These are phyloP conservation scores for Microcebus ravelobensis DNA, from an alignment of 2,113 vertebrate genomes.

Conservation along the genomic window DNA sequence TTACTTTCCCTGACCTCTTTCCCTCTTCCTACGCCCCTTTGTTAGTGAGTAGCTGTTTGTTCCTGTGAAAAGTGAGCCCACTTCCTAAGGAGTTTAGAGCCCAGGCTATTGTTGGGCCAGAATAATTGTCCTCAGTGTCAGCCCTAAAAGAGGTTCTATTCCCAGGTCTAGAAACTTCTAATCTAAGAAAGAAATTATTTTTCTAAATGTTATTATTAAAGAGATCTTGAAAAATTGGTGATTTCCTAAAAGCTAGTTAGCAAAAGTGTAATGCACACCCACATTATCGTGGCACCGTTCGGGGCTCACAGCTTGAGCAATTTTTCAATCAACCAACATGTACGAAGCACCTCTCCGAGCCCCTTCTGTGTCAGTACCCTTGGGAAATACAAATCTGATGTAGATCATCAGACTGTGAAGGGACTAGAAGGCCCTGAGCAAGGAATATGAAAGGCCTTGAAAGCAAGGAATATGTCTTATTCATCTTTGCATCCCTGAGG, in stretches of 20 bases:
- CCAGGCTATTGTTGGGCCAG: neutral
- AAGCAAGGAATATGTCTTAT: neutral
- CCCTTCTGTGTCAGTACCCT: neutral
- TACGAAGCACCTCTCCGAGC: neutral
- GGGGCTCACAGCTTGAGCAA: neutral
- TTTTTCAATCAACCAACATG: neutral
- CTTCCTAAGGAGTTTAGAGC: constrained; percentile 15
- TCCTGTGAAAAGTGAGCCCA: neutral
- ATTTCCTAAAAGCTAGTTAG: neutral
- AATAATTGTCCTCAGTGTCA: neutral
- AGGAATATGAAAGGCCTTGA: too few species aligned
- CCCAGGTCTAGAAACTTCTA: neutral
- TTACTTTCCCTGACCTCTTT: neutral
- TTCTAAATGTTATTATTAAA: constrained; percentile 12
- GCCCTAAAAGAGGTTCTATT: neutral
- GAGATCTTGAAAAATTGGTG: too few species aligned
- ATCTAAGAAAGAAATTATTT: neutral
- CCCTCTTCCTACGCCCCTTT: neutral
- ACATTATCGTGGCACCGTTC: neutral
- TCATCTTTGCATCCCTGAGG: neutral
- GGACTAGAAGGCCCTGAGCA: neutral
- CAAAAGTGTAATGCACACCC: neutral
- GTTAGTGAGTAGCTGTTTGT: neutral
- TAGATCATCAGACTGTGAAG: neutral
- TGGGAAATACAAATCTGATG: neutral